Evolutionary conservation across 2,888 invertebrate genomes (phyloP).

Genomic region (Drosophila atripex): DNA sequence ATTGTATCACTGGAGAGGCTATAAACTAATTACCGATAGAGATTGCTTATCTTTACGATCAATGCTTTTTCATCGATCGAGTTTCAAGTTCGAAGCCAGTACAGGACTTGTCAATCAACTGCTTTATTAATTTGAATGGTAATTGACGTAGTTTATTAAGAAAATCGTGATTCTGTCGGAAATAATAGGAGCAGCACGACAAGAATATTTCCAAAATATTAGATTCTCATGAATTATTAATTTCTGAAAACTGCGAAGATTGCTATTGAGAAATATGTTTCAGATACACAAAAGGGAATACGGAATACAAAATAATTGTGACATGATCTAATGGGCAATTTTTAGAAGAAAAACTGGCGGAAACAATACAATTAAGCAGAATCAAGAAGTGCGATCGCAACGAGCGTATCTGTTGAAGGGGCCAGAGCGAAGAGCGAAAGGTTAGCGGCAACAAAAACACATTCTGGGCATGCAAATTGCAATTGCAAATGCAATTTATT

Average conservation of each 20-base stretch:
- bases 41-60: conserved; percentile 34
- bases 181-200: conserved; percentile 48
- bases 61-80: neutral
- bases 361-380: conserved; percentile 42
- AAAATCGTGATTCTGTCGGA: conserved; percentile 45
- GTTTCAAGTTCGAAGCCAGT: neutral
- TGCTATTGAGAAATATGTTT: neutral
- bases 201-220: neutral
- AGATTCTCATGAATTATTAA: conserved; percentile 25
- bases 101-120: conserved; percentile 20
- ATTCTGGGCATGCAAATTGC: conserved; percentile 47
- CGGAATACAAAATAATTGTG: conserved; percentile 71
- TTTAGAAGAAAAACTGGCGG: conserved; percentile 54
- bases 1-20: conserved; percentile 25
- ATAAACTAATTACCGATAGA: conserved; percentile 37
- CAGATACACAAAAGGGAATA: neutral
- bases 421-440: conserved; percentile 36
- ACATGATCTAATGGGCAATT: conserved; percentile 79
- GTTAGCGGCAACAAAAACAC: conserved; percentile 30
- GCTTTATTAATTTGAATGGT: conserved; percentile 28
- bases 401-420: conserved; percentile 18
- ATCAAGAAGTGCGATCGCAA: conserved; percentile 13
- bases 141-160: conserved; percentile 68
- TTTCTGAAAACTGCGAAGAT: conserved; percentile 9
- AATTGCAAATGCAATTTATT: conserved; percentile 68